Conservation (phyloP, 2,888 invertebrate species). For the Zaprionus obscuricornis region DNA sequence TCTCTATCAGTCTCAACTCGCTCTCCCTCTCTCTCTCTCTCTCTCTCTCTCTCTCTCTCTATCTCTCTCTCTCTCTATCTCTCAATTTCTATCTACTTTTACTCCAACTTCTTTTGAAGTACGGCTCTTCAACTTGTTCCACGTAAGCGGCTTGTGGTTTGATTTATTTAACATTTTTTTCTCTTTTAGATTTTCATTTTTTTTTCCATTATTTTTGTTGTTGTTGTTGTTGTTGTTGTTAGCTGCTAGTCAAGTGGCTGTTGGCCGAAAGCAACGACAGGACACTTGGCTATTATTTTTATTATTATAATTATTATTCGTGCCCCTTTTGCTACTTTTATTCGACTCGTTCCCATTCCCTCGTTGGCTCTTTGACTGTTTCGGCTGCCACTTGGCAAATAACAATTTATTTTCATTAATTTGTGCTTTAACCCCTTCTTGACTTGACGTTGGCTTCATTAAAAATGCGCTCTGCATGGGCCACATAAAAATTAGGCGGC, state of each 20-base stretch:
- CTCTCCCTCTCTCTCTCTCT: no score
- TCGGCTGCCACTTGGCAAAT: conserved; percentile 49
- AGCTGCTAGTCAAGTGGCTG: conserved; percentile 24
- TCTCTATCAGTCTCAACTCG: no score
- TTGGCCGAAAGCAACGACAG: no score
- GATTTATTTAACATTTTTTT: conserved; percentile 69
- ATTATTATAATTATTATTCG: conserved; percentile 4
- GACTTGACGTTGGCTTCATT: conserved; percentile 66
- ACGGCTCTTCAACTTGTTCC: no score
- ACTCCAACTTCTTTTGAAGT: no score
- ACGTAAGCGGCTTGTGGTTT: conserved; percentile 71
- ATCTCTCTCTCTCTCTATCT: no score
- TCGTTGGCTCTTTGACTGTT: background rate
- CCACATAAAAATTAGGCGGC: conserved; percentile 58
- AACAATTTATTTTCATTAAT: conserved; percentile 82
- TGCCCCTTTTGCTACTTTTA: no score
- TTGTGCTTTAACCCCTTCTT: conserved; percentile 78
- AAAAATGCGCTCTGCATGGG: conserved; percentile 67
- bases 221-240: background rate
- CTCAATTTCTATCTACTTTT: no score
- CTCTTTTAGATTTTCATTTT: conserved; percentile 21
- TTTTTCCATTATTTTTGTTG: conserved; percentile 1
- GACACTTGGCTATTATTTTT: conserved; percentile 47
- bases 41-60: background rate
- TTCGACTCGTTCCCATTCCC: no score